phyloP scores from a whole-genome alignment of 92 coral and sea anemone genomes.

The Bergia sp. region DNA sequence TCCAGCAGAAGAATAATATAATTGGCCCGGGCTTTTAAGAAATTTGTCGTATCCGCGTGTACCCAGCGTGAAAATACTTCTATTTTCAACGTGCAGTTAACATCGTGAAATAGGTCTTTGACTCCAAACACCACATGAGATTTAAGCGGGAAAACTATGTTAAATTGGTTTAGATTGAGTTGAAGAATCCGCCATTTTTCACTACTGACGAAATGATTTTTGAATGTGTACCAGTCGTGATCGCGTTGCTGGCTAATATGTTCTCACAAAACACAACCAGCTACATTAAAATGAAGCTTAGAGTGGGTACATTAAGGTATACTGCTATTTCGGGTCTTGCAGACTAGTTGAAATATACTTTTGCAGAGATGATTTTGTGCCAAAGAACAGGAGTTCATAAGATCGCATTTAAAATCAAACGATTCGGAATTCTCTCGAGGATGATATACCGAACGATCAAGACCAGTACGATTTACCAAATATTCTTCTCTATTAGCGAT shows the following conservation, averaged over 20 bases:
- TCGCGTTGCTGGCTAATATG: background rate
- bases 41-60: slow-evolving; percentile 8
- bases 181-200: slow-evolving; percentile 17
- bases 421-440: background rate
- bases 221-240: background rate
- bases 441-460: background rate
- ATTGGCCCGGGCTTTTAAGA: background rate
- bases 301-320: background rate
- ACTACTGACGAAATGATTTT: background rate
- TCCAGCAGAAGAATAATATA: slow-evolving; percentile 33
- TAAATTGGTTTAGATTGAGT: background rate
- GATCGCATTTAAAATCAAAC: background rate
- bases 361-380: background rate
- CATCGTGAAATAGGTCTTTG: background rate
- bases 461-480: background rate
- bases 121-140: background rate
- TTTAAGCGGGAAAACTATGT: background rate
- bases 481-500: background rate
- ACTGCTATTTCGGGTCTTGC: background rate
- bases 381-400: background rate
- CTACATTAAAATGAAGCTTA: background rate
- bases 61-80: slow-evolving; percentile 22
- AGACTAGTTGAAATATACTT: background rate
- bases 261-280: slow-evolving; percentile 1
- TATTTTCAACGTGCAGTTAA: background rate